Conservation (phyloP, 2,797 vertebrate genomes). For the Myiothlypis coronata region DNA sequence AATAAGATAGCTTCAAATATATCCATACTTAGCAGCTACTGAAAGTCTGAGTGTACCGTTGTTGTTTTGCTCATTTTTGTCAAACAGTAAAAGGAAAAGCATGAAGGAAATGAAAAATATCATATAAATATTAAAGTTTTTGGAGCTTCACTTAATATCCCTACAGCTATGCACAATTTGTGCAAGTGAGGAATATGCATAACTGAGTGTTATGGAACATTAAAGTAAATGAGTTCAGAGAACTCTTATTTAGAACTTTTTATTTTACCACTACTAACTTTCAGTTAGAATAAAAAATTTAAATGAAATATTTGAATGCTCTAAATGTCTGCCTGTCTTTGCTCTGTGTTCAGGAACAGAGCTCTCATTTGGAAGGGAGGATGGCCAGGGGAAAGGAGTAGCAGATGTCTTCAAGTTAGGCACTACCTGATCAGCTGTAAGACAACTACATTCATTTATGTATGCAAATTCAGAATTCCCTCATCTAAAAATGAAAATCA, state of each 20-base stretch:
- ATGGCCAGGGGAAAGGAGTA: not conserved
- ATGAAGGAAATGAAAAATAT: not conserved
- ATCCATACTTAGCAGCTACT: not conserved
- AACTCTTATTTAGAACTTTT: not conserved
- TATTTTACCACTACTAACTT: not conserved
- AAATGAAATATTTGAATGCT: not conserved
- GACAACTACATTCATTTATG: not conserved
- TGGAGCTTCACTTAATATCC: not conserved
- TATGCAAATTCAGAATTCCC: not conserved
- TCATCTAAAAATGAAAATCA: not conserved
- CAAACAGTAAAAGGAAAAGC: not conserved
- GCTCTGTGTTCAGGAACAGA: not conserved
- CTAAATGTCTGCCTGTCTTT: not conserved
- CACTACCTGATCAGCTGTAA: not conserved
- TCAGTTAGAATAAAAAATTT: not conserved
- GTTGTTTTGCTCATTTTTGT: not conserved
- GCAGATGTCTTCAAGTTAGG: not conserved
- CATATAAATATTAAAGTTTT: not conserved
- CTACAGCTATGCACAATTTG: not conserved
- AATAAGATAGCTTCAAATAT: not conserved
- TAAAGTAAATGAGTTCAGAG: not conserved
- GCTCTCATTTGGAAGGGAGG: not conserved
- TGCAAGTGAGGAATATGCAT: not conserved
- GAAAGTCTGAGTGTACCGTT: not conserved
- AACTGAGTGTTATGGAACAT: not conserved